phyloP scores from a whole-genome alignment of 2,113 vertebrate species.

The Tragulus kanchil region DNA sequence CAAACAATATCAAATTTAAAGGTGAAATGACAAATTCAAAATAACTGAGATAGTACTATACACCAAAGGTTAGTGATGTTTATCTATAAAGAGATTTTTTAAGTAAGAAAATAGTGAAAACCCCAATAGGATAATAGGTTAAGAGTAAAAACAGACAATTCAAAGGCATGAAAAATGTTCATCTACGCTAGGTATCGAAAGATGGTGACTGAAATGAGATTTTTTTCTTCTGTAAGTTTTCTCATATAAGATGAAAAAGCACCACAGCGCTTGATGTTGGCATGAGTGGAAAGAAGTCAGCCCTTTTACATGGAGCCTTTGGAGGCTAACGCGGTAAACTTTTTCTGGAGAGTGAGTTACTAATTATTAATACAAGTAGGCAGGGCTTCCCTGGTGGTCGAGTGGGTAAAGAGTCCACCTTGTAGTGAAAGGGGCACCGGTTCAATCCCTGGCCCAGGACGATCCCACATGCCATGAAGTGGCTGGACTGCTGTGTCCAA shows the following conservation, averaged over 20 bases:
- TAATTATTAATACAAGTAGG: background rate
- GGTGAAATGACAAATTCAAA: background rate
- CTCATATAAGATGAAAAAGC: background rate
- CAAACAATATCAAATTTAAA: background rate
- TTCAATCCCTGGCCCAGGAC: too few relatives aligned
- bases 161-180: background rate
- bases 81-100: background rate
- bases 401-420: too few relatives aligned
- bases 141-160: background rate
- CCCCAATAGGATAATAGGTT: background rate
- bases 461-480: too few relatives aligned
- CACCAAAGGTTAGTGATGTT: background rate
- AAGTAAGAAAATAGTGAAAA: background rate
- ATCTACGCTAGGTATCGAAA: background rate
- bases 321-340: background rate
- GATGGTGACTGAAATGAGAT: background rate
- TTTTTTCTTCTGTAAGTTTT: background rate
- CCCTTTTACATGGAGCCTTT: background rate
- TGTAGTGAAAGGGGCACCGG: too few relatives aligned
- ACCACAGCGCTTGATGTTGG: rapidly evolving
- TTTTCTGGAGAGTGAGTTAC: background rate
- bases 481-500: too few relatives aligned
- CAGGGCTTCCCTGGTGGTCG: too few relatives aligned
- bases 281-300: background rate
- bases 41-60: background rate